Evolutionary conservation across 2,888 invertebrate species (phyloP).

Genomic region (Sesamia inferens): DNA sequence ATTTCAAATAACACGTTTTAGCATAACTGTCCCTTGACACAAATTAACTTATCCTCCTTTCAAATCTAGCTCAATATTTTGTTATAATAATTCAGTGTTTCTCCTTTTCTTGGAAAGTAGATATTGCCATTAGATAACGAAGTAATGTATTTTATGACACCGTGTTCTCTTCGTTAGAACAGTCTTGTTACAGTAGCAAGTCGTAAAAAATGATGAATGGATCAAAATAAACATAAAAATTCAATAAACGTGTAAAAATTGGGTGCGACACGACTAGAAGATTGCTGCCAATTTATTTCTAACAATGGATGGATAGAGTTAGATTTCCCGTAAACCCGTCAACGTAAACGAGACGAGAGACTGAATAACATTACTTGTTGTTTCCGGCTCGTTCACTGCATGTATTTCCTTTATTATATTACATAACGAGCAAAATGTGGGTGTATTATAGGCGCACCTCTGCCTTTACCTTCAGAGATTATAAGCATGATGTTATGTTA

Average conservation of each 20-base stretch:
- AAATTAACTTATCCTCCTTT: slow-evolving; percentile 20
- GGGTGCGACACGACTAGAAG: slow-evolving; percentile 66
- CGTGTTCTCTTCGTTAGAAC: slow-evolving; percentile 56
- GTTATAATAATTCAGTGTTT: slow-evolving; percentile 12
- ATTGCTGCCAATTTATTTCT: slow-evolving; percentile 71
- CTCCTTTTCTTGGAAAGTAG: slow-evolving; percentile 5
- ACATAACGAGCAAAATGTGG: background rate
- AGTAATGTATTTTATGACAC: slow-evolving; percentile 41
- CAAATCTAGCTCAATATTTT: slow-evolving; percentile 1
- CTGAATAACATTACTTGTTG: slow-evolving; percentile 52
- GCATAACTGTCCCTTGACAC: slow-evolving; percentile 9
- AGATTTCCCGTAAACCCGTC: slow-evolving; percentile 53
- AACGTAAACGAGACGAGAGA: slow-evolving; percentile 50
- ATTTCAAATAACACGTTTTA: slow-evolving; percentile 27
- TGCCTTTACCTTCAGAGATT: background rate
- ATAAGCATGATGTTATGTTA: background rate
- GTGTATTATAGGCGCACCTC: background rate
- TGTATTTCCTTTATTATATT: slow-evolving; percentile 18
- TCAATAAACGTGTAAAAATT: slow-evolving; percentile 76
- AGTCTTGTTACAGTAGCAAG: slow-evolving; percentile 68
- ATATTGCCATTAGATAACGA: slow-evolving; percentile 10
- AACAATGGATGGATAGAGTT: slow-evolving; percentile 54
- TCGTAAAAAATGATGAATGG: slow-evolving; percentile 77
- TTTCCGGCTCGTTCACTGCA: slow-evolving; percentile 30
- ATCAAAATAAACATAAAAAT: slow-evolving; percentile 78